Conservation (phyloP, 2,113 vertebrate genomes). For the Gadus chalcogrammus region DNA sequence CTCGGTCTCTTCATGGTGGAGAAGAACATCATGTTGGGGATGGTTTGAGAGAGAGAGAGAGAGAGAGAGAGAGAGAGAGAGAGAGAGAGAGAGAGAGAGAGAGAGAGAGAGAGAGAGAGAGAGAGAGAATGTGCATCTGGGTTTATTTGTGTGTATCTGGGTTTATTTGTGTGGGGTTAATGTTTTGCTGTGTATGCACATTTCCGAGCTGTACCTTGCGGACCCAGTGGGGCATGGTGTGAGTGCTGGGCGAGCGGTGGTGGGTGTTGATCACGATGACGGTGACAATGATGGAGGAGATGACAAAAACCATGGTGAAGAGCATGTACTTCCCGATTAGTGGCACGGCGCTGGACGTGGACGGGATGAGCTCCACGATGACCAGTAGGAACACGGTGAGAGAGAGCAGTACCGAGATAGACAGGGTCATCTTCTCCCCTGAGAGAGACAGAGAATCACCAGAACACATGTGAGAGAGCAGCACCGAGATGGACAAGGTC, state of each 20-base stretch:
- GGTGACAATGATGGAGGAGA: conserved; percentile 94
- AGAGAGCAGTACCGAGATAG: conserved; percentile 94
- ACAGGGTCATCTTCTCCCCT: conserved; percentile 99
- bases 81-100: too few relatives aligned
- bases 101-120: too few relatives aligned
- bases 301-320: conserved; percentile 99
- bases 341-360: conserved; percentile 93
- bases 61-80: too few relatives aligned
- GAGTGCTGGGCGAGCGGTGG: conserved; percentile 95
- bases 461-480: not conserved
- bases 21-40: conserved; percentile 98
- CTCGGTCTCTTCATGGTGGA: conserved; percentile 96
- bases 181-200: not conserved
- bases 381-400: conserved; percentile 97
- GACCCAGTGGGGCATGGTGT: conserved; percentile 93
- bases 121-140: not conserved
- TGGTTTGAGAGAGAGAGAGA: conserved; percentile 79
- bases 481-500: too few relatives aligned
- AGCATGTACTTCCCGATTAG: conserved; percentile 98
- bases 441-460: conserved; percentile 4
- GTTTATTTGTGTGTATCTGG: not conserved
- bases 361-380: conserved; percentile 96
- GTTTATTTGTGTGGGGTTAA: not conserved
- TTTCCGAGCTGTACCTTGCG: conserved; percentile 80
- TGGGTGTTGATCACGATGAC: conserved; percentile 97